Evolutionary conservation across 2,113 vertebrate genomes (phyloP), one percentile per base, ranked within the genome.

Genomic region (Madoqua kirkii): DNA sequence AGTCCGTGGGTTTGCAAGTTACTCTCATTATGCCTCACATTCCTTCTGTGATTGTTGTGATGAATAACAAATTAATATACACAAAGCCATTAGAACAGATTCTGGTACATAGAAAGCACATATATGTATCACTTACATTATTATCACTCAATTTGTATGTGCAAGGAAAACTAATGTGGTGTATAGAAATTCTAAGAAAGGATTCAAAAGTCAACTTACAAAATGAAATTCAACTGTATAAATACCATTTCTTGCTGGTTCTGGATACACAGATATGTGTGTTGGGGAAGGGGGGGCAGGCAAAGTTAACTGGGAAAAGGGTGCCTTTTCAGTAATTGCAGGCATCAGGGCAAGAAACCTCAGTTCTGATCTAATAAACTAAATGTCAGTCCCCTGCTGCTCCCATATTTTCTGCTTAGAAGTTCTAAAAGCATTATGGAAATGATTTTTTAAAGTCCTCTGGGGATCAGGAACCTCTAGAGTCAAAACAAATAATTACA

Each of bases 181-280:
- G 8, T 48, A 81, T 78, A 82, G 43, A 50, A 48, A 96, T 96
- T 92, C 62, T 27, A 84, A 95, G 43, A 78, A 97, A 93, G 23
- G 25, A 60, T 52, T 82, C 67, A 93, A 96, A 97, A 78, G 4
- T 5, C 31, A 33, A 76, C 52, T 95, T 91, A 79, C 17, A 59
- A 93, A 91, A 91, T 94, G 13, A 64, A 43, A 94, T 17, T 2
- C 25, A 71, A 21, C 50, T 83, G 81, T 55, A 67, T 91, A 93
- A 94, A 97, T 71, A 62, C 23, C 25, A 45, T 64, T 79, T 78
- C 67, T 43, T 84, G 13, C 54, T 94, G 23, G 16, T n/a, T 92
- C 43, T 67, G 84, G 57, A 50, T 13, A 82, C 33, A 33, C 25
- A 57, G 36, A 82, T 76, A 27, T 59, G 43, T 71, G 67, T 71